A percentile compares a stretch with the other conserved stretches of the same genome.
phyloP scores from a whole-genome alignment of 2,888 invertebrate species.

The Epicampocera succincta region DNA sequence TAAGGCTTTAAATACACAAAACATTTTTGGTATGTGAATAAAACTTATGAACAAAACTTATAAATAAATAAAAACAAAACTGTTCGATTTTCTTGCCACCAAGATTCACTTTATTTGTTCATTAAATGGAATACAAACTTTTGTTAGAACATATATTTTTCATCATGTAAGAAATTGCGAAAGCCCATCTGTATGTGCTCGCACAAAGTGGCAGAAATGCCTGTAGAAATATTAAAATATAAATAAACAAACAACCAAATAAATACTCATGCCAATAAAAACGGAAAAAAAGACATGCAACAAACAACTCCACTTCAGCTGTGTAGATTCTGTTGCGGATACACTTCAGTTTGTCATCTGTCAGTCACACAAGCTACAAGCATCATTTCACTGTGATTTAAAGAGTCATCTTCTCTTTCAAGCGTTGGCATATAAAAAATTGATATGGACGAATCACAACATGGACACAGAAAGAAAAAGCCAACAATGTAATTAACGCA shows the following conservation, averaged over 20 bases:
- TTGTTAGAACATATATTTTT: background rate
- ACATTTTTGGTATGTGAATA: too few relatives aligned
- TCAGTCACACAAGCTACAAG: constrained; percentile 66
- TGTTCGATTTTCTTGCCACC: too few relatives aligned
- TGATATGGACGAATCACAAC: constrained; percentile 29
- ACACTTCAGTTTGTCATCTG: constrained; percentile 71
- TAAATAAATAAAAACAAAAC: too few relatives aligned
- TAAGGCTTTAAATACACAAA: too few relatives aligned
- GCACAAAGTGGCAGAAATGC: constrained; percentile 31
- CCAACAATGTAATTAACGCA: constrained; percentile 51
- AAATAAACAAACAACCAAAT: constrained; percentile 41
- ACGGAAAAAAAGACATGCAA: constrained; percentile 29
- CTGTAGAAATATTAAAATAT: constrained; percentile 18
- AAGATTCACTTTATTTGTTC: too few relatives aligned
- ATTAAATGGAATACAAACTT: too few relatives aligned
- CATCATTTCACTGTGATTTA: constrained; percentile 66
- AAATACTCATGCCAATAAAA: constrained; percentile 20
- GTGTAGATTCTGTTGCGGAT: constrained; percentile 48
- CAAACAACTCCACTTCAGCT: constrained; percentile 40
- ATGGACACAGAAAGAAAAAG: background rate
- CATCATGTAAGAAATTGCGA: constrained; percentile 9
- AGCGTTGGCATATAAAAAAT: constrained; percentile 38
- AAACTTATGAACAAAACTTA: too few relatives aligned
- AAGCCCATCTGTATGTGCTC: constrained; percentile 9
- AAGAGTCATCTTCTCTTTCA: constrained; percentile 51